Percentiles rank a stretch among this genome's conserved stretches.
phyloP scores from a whole-genome alignment of 2,888 invertebrate species.

The Drosophila glabriapex region DNA sequence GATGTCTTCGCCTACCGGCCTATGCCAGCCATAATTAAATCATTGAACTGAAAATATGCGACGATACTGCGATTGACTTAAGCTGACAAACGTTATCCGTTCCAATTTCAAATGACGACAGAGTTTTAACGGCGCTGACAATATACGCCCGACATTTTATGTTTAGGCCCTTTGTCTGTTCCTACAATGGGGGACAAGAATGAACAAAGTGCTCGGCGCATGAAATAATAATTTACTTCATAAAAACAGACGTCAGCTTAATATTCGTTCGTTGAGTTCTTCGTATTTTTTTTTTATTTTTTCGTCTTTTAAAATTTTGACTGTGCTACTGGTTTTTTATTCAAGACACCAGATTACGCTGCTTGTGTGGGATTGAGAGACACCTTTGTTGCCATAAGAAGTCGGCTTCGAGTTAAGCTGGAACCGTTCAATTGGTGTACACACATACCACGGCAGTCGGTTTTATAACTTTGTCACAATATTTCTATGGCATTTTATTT shows the following conservation, averaged over 20 bases:
- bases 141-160: conserved; percentile 59
- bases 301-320: conserved; percentile 17
- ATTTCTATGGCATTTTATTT: conserved; percentile 49
- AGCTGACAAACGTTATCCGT: conserved; percentile 77
- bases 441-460: conserved; percentile 19
- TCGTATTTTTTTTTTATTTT: conserved; percentile 23
- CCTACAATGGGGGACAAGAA: conserved; percentile 56
- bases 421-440: conserved; percentile 37
- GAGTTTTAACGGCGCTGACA: conserved; percentile 74
- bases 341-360: conserved; percentile 67
- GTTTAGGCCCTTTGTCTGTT: conserved; percentile 53
- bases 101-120: conserved; percentile 82
- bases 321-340: conserved; percentile 70
- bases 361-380: conserved; percentile 64
- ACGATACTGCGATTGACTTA: conserved; percentile 61
- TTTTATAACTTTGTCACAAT: conserved; percentile 59
- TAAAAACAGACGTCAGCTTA: conserved; percentile 77
- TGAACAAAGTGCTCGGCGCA: conserved; percentile 68
- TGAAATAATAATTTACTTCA: conserved; percentile 78
- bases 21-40: conserved; percentile 65
- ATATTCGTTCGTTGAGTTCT: conserved; percentile 53
- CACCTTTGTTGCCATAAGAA: conserved; percentile 57
- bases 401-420: conserved; percentile 45
- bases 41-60: conserved; percentile 69
- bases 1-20: conserved; percentile 33